phyloP scores from a whole-genome alignment of 1,140 invertebrate genomes.

The Tribolium castaneum region DNA sequence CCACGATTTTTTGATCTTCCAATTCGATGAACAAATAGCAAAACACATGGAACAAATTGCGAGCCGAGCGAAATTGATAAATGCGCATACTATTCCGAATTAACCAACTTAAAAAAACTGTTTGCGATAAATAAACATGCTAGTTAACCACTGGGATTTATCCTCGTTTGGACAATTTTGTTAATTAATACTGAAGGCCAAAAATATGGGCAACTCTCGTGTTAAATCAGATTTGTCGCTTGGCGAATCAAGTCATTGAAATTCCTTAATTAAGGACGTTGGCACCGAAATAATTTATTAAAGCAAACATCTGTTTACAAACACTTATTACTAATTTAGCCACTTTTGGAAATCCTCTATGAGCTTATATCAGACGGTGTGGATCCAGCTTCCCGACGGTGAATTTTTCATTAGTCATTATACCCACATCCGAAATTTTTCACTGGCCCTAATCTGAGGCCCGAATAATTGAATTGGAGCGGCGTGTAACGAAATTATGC shows the following conservation, averaged over 20 bases:
- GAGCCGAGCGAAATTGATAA: not conserved
- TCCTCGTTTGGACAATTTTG: too few species aligned
- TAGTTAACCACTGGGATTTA: too few species aligned
- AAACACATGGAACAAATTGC: not conserved
- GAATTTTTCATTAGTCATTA: constrained; percentile 17
- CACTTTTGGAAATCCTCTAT: not conserved
- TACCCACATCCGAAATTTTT: constrained; percentile 13
- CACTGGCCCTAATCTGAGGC: constrained; percentile 13
- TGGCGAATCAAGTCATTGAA: too few species aligned
- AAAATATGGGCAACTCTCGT: too few species aligned
- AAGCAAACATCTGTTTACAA: constrained; percentile 12
- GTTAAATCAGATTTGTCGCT: too few species aligned
- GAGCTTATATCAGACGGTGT: not conserved
- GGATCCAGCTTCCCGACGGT: not conserved
- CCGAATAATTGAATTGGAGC: constrained; percentile 19
- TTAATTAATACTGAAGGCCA: too few species aligned
- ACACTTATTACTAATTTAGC: constrained; percentile 12
- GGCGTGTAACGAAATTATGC: constrained; percentile 29
- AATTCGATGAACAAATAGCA: constrained; percentile 14
- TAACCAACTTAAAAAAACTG: too few species aligned
- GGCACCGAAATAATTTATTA: not conserved
- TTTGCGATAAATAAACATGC: too few species aligned
- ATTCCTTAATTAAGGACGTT: not conserved
- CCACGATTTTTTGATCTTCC: constrained; percentile 12
- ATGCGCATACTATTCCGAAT: not conserved